These are phyloP conservation scores for Aleiodes alternator DNA, from an alignment of 2,888 invertebrate genomes.

Conservation along the genomic window DNA sequence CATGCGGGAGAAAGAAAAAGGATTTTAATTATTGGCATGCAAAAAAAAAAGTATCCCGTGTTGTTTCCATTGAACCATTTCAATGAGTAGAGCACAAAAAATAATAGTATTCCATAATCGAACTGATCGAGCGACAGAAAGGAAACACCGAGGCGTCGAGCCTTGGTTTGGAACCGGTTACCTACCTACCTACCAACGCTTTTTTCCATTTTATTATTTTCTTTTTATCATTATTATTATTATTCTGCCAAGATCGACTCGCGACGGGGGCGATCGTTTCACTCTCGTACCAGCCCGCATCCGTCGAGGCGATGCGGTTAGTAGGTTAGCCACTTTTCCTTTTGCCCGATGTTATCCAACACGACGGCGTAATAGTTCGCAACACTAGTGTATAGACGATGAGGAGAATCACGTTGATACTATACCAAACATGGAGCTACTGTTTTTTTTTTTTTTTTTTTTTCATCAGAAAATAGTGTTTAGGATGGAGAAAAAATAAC, in stretches of 20 bases:
- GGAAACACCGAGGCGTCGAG: constrained; percentile 53
- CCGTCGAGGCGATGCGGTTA: constrained; percentile 61
- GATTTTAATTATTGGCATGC: neutral
- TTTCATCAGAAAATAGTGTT: neutral
- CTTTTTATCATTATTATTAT: constrained; percentile 20
- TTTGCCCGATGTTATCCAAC: constrained; percentile 62
- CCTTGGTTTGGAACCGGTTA: constrained; percentile 52
- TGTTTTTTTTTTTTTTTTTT: constrained; percentile 18
- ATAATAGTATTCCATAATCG: constrained; percentile 41
- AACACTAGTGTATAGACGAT: constrained; percentile 11
- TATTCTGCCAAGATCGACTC: constrained; percentile 37
- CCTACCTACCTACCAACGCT: constrained; percentile 49
- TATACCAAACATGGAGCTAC: constrained; percentile 43
- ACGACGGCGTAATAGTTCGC: constrained; percentile 53
- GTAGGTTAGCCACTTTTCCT: constrained; percentile 67
- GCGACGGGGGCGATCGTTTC: constrained; percentile 57
- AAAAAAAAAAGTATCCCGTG: neutral
- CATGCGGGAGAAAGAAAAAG: constrained; percentile 12
- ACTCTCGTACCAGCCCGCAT: constrained; percentile 59
- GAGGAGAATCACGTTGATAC: constrained; percentile 15
- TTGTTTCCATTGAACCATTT: neutral
- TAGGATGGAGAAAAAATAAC: neutral
- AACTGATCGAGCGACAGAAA: constrained; percentile 46
- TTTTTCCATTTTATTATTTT: constrained; percentile 27
- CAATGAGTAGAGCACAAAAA: constrained; percentile 14